These are phyloP conservation scores for Ctenomys sociabilis DNA, from an alignment of 2,113 vertebrate genomes.

Conservation along the genomic window DNA sequence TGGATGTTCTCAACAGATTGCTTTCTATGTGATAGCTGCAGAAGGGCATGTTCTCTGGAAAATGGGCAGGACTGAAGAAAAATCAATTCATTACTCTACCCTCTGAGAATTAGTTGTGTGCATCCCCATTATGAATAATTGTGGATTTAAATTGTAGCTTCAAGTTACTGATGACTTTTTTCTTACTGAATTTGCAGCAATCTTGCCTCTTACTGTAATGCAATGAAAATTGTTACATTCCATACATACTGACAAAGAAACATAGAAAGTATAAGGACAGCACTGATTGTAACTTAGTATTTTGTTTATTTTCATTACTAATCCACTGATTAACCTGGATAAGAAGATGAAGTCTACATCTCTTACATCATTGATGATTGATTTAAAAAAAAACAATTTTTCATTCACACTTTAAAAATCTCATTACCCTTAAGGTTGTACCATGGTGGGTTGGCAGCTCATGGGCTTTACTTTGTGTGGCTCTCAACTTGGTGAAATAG, in stretches of 20 bases:
- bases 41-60: slow-evolving; percentile 28
- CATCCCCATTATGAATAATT: background rate
- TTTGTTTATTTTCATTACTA: background rate
- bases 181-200: background rate
- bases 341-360: background rate
- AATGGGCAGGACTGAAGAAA: background rate
- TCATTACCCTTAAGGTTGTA: background rate
- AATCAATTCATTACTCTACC: background rate
- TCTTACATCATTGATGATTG: background rate
- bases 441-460: background rate
- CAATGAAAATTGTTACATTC: background rate
- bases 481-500: background rate
- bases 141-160: background rate
- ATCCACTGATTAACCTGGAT: background rate
- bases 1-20: background rate
- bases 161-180: background rate
- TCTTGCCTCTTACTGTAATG: background rate
- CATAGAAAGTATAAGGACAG: background rate
- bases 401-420: background rate
- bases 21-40: background rate
- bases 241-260: background rate
- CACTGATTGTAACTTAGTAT: background rate
- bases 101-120: background rate
- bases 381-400: background rate
- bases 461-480: background rate